Evolutionary conservation across 2,888 invertebrate species (phyloP).

Genomic region (Eupithecia tripunctaria): DNA sequence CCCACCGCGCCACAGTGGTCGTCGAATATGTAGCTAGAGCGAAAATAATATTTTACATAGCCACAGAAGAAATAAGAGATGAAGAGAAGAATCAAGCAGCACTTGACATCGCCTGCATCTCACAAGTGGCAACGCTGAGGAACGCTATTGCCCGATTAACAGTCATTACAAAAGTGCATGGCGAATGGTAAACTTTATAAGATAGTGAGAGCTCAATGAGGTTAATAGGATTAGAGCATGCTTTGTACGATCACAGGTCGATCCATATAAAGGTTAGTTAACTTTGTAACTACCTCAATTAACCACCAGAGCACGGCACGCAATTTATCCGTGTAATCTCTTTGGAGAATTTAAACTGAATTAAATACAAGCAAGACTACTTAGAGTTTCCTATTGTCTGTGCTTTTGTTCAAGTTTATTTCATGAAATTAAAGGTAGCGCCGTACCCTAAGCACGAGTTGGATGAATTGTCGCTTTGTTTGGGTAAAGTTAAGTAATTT

Average conservation of each 20-base stretch:
- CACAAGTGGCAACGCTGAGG: constrained; percentile 17
- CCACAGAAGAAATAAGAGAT: no score
- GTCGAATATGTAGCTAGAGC: background rate
- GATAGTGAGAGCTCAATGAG: constrained; percentile 63
- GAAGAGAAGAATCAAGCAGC: no score
- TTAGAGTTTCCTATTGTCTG: constrained; percentile 21
- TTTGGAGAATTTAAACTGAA: constrained; percentile 28
- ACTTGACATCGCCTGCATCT: no score
- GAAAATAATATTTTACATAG: background rate
- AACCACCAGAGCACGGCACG: constrained; percentile 28
- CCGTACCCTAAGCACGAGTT: constrained; percentile 8
- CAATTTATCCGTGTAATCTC: constrained; percentile 29
- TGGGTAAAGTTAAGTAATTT: constrained; percentile 11
- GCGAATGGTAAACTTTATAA: constrained; percentile 60
- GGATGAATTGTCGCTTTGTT: constrained; percentile 14
- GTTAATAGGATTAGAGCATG: constrained; percentile 70
- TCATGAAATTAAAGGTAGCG: constrained; percentile 17
- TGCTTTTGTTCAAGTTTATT: constrained; percentile 28
- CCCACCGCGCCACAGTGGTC: no score
- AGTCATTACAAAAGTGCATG: constrained; percentile 62
- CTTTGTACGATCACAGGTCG: constrained; percentile 57
- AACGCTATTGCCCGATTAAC: constrained; percentile 57
- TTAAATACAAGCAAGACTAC: constrained; percentile 19
- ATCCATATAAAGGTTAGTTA: constrained; percentile 50
- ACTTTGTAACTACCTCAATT: constrained; percentile 46